phyloP scores from a whole-genome alignment of 2,888 invertebrate species.

The Tinea semifulvella region DNA sequence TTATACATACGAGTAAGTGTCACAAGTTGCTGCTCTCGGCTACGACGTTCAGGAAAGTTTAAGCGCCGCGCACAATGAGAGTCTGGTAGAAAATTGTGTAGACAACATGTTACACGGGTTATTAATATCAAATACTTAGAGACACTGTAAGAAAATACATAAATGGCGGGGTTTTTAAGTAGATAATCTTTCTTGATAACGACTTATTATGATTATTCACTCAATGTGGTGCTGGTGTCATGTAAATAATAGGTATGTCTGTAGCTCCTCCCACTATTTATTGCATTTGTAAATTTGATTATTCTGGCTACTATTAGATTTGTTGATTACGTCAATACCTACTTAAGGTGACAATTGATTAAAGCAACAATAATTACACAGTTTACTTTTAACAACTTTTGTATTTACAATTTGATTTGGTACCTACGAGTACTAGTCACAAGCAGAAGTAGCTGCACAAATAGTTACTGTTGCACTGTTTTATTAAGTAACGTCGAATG shows the following conservation, averaged over 20 bases:
- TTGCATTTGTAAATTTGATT: slow-evolving; percentile 2
- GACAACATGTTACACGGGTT: slow-evolving; percentile 10
- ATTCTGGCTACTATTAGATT: not conserved
- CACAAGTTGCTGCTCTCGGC: not conserved
- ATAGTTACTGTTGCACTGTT: no score
- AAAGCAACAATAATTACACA: not conserved
- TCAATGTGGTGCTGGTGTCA: not conserved
- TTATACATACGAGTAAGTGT: not conserved
- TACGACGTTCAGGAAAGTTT: not conserved
- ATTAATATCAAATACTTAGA: not conserved
- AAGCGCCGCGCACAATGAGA: not conserved
- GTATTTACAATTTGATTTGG: no score
- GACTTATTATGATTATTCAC: slow-evolving; percentile 13
- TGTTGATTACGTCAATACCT: not conserved
- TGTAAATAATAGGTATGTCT: slow-evolving; percentile 5
- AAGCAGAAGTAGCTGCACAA: no score
- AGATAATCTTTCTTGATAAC: slow-evolving; percentile 59
- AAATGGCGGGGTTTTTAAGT: slow-evolving; percentile 50
- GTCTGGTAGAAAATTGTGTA: not conserved
- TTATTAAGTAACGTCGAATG: no score
- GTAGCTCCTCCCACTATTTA: slow-evolving; percentile 4
- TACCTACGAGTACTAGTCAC: no score
- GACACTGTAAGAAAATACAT: slow-evolving; percentile 45
- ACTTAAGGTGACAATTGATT: not conserved
- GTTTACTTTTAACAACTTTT: not conserved